Base-by-base conservation (phyloP, 2,888 invertebrate species). In the Myopa tessellatipennis region DNA sequence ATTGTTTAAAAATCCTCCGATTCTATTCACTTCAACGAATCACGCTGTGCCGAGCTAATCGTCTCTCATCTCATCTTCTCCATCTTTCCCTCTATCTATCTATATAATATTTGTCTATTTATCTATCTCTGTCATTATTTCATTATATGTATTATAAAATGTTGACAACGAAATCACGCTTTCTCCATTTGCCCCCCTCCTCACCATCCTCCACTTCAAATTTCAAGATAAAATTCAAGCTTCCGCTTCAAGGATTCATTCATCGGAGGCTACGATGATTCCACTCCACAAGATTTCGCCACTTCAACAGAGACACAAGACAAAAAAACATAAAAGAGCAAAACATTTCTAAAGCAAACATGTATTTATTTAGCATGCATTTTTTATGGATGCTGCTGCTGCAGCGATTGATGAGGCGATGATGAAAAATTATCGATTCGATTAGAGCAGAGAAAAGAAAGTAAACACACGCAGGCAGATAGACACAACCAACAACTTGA, bases 221-320 rank as follows among this genome's bases (percentile, higher is more conserved):
- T 61, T 40, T 63, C 65, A 52, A 50, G 67, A 74, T 68, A 52
- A 74, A 67, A 74, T 52, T 67, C 34, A 38, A 65, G 67, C 67
- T 73, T 73, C 63, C 40, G 14, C 45, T 73, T 74, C 74, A 74
- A 74, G 74, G 74, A 67, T 67, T 52, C 55, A 63, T 8, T 34
- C 65, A 10, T 65, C 65, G 65, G 38, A 65, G 38, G 38, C 14
- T 34, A 14, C 10, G 55, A n/a, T 4, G 65, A 38, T 26, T 26
- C 7, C 45, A 45, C 6, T 45, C 10, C 45, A 45, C 45, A 45
- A 0, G 45, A 45, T 45, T 45, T 45, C 45, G 6, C 36, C 63
- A 65, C 74, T 50, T 26, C 34, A 63, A 73, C 38, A 34, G 14
- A 18, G 18, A 73, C 38, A 61, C 12, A 73, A 50, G 7, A 4